Conservation (phyloP, 2,797 vertebrate species). For the Coilia nasus region DNA sequence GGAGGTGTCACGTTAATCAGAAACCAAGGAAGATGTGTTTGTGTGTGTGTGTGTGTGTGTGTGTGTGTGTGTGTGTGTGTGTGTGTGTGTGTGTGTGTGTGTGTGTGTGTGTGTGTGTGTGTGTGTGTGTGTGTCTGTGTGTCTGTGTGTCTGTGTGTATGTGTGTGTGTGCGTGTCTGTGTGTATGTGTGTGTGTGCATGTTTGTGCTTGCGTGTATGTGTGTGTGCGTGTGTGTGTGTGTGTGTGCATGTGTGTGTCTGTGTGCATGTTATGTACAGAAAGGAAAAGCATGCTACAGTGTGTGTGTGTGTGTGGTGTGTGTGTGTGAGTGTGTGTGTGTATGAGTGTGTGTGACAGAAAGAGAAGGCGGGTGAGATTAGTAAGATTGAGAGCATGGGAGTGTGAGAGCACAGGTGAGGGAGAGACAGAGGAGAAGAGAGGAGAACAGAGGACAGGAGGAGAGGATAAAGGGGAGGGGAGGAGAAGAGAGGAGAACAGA, state of each 20-base stretch:
- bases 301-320: conserved; percentile 33
- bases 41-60: conserved; percentile 30
- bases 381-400: neutral
- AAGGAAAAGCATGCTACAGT: neutral
- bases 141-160: conserved; percentile 41
- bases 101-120: conserved; percentile 36
- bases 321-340: conserved; percentile 37
- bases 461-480: neutral
- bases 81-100: conserved; percentile 35
- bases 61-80: conserved; percentile 35
- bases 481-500: neutral
- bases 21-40: neutral
- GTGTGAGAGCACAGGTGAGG: neutral
- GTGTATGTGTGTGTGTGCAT: conserved; percentile 36
- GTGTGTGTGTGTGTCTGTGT: conserved; percentile 60
- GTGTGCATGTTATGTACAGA: neutral
- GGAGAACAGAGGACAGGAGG: neutral
- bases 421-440: neutral
- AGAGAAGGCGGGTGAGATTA: conserved; percentile 61
- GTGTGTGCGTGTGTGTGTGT: conserved; percentile 29
- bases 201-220: conserved; percentile 14
- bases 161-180: conserved; percentile 16
- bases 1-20: neutral
- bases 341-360: conserved; percentile 42
- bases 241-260: conserved; percentile 29